Evolutionary conservation across 2,797 vertebrate genomes (phyloP), one percentile per base, ranked within the genome.

Genomic region (Lutjanus campechanus): DNA sequence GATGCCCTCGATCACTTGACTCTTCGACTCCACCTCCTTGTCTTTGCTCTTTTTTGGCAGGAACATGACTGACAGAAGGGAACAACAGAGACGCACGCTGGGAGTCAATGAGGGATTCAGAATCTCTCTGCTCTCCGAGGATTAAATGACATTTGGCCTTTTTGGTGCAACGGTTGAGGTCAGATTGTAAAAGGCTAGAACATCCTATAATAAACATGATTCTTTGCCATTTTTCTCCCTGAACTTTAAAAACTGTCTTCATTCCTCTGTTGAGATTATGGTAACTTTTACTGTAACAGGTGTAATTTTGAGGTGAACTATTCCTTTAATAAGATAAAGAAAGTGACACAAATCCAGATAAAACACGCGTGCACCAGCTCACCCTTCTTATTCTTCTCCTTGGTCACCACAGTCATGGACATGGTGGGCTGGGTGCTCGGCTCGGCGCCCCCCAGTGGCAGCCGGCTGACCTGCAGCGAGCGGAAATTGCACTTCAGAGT

Each of bases 341-440:
- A 49, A 58, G 41, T 22, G 11, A 36, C 40, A 20, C 9, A 36
- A 36, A 56, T 36, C 46, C 53, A 17, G 3, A 41, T n/a, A 11
- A 67, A 2, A n/a, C 36, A 54, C 16, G 1, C 5, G 40, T 44
- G 15, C 9, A 1, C 46, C 29, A 16, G 1, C 83, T 88, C 63
- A 99, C 98, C 98, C 89, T 99, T 99, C 86, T 99, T 99, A 88
- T 99, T 98, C 94, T 99, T 99, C 93, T 99, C 98, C 94, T 99
- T 99, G 78, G 97, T 99, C 89, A 99, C 98, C 1, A 99, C 97
- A 0, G 97, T 99, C 98, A 99, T 99, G 82, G 97, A 98, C 98
- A 99, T 99, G 16, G 96, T 96, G 62, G 98, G 97, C 74, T 96
- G 95, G 84, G 95, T 84, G 43, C 93, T 83, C 1, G 89, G 92